phyloP scores from a whole-genome alignment of 23 tunicate species.

The Clavelina lepadiformis region DNA sequence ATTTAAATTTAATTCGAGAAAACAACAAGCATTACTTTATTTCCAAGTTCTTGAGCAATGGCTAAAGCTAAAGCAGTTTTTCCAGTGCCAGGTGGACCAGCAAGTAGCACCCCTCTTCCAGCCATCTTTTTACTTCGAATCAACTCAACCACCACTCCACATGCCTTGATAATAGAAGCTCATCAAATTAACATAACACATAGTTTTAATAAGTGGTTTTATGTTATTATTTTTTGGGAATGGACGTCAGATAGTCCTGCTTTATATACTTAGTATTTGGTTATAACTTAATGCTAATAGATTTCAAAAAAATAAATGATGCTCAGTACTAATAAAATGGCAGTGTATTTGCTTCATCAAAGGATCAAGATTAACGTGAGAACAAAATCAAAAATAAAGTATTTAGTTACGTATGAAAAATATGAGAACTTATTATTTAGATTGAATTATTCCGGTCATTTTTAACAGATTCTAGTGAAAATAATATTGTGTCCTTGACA shows the following conservation, averaged over 20 bases:
- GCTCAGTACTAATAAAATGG: too few species aligned
- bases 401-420: too few species aligned
- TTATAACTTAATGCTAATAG: neutral
- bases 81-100: slow-evolving; percentile 99
- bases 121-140: slow-evolving; percentile 99
- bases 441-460: too few species aligned
- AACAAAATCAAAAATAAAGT: too few species aligned
- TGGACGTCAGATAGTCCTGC: neutral
- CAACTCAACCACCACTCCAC: slow-evolving; percentile 92
- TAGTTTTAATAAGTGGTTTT: neutral
- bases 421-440: too few species aligned
- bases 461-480: too few species aligned
- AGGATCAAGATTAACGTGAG: too few species aligned
- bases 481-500: too few species aligned
- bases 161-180: slow-evolving; percentile 68
- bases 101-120: slow-evolving; percentile 93
- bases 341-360: too few species aligned
- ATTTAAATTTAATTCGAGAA: too few species aligned
- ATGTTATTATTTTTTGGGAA: too few species aligned
- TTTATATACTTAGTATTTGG: neutral
- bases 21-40: slow-evolving; percentile 44
- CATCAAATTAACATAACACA: neutral
- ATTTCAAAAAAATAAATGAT: too few species aligned
- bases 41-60: slow-evolving; percentile 96
- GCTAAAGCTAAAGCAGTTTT: slow-evolving; percentile 97